Evolutionary conservation across 2,113 vertebrate species (phyloP).

Genomic region (Thunnus thynnus): DNA sequence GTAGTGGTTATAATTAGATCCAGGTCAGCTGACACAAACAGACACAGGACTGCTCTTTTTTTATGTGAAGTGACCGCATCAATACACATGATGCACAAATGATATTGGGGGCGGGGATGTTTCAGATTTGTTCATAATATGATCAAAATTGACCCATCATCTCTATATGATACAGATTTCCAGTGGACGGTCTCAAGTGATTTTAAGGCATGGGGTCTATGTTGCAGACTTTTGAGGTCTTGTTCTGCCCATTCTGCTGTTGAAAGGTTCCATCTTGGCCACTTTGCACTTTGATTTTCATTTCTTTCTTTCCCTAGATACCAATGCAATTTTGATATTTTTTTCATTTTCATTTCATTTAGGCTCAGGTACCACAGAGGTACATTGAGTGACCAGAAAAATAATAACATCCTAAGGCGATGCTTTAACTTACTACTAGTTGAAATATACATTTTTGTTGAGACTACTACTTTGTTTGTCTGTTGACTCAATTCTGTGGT

Average conservation of each 20-base stretch:
- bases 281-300: background rate
- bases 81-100: conserved; percentile 41
- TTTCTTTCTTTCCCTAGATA: background rate
- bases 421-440: too few relatives aligned
- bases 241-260: background rate
- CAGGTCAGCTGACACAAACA: conserved; percentile 73
- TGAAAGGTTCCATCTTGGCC: background rate
- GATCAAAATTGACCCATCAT: conserved; percentile 46
- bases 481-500: too few relatives aligned
- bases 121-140: conserved; percentile 37
- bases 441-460: too few relatives aligned
- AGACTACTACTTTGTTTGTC: too few relatives aligned
- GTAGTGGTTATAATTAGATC: conserved; percentile 54
- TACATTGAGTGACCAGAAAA: background rate
- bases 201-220: background rate
- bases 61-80: conserved; percentile 43
- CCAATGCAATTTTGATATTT: background rate
- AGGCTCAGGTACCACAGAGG: background rate
- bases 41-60: conserved; percentile 53
- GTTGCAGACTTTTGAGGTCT: conserved; percentile 13
- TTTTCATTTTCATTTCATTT: background rate
- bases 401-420: background rate
- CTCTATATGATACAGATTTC: conserved; percentile 28
- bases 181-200: background rate
- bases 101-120: conserved; percentile 17